Evolutionary conservation across 2,888 invertebrate species (phyloP), one percentile per base, ranked within the genome.

Genomic region (Drosophila imparisetae): DNA sequence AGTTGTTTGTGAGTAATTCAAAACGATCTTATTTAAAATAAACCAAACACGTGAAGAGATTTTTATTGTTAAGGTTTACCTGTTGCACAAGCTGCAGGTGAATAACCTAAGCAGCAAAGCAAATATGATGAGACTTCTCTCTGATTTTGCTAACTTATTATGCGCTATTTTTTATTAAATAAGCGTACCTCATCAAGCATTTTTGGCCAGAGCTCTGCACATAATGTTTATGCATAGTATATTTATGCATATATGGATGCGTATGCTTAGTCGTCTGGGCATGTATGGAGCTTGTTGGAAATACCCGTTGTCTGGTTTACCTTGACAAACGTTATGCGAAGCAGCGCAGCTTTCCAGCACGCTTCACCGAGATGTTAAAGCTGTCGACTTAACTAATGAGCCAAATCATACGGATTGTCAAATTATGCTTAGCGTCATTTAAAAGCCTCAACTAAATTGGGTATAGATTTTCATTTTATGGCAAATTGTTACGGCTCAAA

Each of bases 301-400:
- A 68, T 70, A 63, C 60, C 61, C 36, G 66, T 50, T 30, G 50
- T 38, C 74, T 68, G 60, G 79, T 80, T 80, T 27, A 74, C 79
- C 79, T 80, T 80, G 80, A 66, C 77, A 77, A 70, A 53, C 63
- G 53, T 32, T 52, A 60, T 27, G 48, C 29, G 15, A 34, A 36
- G 32, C 45, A 63, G 57, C 65, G 60, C 53, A 59, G 72, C 77
- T 82, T 82, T 82, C 65, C 85, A 86, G 87, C 80, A 74, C 65
- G 64, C 61, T 80, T 69, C 81, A 75, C 65, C 58, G 60, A 52
- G 49, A 55, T 69, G 69, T 50, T 61, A 40, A 50, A 63, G 59
- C 50, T 30, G 24, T 15, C 15, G 45, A 34, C n/a, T n/a, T 15
- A 53, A 7, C 49, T 24, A 30, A 42, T 32, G 38, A 52, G 21